Evolutionary conservation across 2,797 vertebrate genomes (phyloP).

Genomic region (Rachycentron canadum): DNA sequence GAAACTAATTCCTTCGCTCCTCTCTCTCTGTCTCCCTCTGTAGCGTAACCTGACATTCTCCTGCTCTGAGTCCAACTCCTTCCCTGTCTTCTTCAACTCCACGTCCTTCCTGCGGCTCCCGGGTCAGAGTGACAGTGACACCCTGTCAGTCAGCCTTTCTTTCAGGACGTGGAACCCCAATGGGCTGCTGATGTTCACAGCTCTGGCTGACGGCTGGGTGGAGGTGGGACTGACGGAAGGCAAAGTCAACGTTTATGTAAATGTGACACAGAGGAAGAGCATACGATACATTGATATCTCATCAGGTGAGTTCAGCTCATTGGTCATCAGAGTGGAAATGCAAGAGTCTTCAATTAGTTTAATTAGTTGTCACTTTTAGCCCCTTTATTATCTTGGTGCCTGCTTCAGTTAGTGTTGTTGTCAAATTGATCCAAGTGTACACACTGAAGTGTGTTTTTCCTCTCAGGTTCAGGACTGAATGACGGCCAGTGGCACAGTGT

Average conservation of each 20-base stretch:
- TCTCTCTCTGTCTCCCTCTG: conserved; percentile 15
- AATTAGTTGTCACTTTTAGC: neutral
- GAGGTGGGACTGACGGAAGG: conserved; percentile 92
- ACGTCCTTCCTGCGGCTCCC: conserved; percentile 93
- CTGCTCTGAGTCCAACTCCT: conserved; percentile 90
- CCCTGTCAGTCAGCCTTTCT: conserved; percentile 92
- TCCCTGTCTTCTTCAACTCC: conserved; percentile 96
- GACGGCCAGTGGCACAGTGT: conserved; percentile 98
- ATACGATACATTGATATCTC: conserved; percentile 91
- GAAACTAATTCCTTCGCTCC: neutral
- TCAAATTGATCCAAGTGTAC: too few species aligned
- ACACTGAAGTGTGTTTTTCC: neutral
- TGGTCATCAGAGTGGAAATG: neutral
- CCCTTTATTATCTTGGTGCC: neutral
- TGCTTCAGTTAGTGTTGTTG: neutral
- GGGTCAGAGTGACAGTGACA: conserved; percentile 89
- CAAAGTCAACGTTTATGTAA: conserved; percentile 91
- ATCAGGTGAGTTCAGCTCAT: conserved; percentile 85
- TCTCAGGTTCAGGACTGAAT: conserved; percentile 90
- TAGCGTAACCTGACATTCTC: conserved; percentile 96
- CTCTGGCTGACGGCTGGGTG: conserved; percentile 91
- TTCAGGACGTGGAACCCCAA: conserved; percentile 97
- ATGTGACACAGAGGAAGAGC: conserved; percentile 90
- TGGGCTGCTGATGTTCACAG: conserved; percentile 92
- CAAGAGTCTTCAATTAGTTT: neutral